Evolutionary conservation across 1,140 invertebrate species (phyloP).

Genomic region (Drosophila saltans): DNA sequence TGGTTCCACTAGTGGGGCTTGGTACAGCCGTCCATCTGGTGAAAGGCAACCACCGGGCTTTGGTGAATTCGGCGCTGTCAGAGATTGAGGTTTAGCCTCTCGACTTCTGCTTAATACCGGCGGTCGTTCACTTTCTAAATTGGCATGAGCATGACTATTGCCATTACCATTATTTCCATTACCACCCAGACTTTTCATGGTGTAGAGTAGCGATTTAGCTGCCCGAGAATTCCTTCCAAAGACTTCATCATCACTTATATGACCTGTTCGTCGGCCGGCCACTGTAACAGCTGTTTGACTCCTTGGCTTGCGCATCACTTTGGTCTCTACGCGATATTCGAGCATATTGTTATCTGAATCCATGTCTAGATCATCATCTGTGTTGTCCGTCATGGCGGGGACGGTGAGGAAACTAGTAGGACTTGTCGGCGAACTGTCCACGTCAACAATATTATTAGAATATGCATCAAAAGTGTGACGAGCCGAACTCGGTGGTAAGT

Average conservation of each 20-base stretch:
- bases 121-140: conserved; percentile 6
- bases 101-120: not conserved
- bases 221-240: conserved; percentile 74
- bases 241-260: conserved; percentile 77
- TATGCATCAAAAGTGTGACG: conserved; percentile 43
- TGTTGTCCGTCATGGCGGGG: conserved; percentile 68
- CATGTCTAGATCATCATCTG: conserved; percentile 76
- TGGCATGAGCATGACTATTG: no score
- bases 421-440: conserved; percentile 58
- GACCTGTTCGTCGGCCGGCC: conserved; percentile 54
- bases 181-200: conserved; percentile 68
- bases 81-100: conserved; percentile 11
- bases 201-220: conserved; percentile 68
- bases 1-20: conserved; percentile 75
- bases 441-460: conserved; percentile 60
- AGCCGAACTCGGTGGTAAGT: conserved; percentile 30
- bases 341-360: conserved; percentile 78
- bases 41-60: conserved; percentile 62
- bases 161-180: not conserved
- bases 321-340: conserved; percentile 86
- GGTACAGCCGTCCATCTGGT: conserved; percentile 74
- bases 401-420: conserved; percentile 67
- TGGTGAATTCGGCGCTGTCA: conserved; percentile 57
- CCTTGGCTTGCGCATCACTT: conserved; percentile 87
- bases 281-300: conserved; percentile 85